These are phyloP conservation scores for Neostethus bicornis DNA, from an alignment of 2,797 vertebrate genomes.

Conservation along the genomic window DNA sequence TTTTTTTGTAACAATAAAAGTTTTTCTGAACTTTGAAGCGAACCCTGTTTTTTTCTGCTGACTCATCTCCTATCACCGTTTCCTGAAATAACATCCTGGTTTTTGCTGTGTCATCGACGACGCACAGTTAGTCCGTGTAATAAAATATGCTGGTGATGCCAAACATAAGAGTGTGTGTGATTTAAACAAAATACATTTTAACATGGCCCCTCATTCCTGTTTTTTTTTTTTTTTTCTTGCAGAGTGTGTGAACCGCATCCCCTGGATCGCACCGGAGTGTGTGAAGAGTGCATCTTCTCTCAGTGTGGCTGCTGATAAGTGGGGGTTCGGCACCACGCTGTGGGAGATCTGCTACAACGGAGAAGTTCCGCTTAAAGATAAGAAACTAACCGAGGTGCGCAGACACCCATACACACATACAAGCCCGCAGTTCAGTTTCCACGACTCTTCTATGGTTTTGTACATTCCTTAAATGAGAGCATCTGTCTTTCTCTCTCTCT, in stretches of 20 bases:
- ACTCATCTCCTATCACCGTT: no score
- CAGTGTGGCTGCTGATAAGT: constrained; percentile 92
- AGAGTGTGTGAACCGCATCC: constrained; percentile 94
- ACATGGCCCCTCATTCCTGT: no score
- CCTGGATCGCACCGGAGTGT: constrained; percentile 97
- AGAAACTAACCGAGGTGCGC: constrained; percentile 91
- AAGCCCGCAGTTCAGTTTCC: neutral
- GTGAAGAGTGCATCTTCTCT: constrained; percentile 85
- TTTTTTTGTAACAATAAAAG: no score
- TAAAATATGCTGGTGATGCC: no score
- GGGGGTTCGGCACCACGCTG: constrained; percentile 97
- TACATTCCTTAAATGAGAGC: neutral
- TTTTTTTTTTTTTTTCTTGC: no score
- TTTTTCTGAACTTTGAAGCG: no score
- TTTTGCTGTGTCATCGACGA: no score
- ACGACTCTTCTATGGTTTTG: neutral
- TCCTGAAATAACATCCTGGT: no score
- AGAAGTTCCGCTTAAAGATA: constrained; percentile 93
- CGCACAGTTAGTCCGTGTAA: no score
- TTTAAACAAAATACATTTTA: no score
- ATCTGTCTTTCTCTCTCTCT: neutral
- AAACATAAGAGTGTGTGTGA: no score
- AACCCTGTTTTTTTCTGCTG: no score
- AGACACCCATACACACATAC: neutral
- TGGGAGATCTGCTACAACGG: constrained; percentile 99